Conservation (phyloP, 2,888 invertebrate genomes). For the Rhagonycha lutea region DNA sequence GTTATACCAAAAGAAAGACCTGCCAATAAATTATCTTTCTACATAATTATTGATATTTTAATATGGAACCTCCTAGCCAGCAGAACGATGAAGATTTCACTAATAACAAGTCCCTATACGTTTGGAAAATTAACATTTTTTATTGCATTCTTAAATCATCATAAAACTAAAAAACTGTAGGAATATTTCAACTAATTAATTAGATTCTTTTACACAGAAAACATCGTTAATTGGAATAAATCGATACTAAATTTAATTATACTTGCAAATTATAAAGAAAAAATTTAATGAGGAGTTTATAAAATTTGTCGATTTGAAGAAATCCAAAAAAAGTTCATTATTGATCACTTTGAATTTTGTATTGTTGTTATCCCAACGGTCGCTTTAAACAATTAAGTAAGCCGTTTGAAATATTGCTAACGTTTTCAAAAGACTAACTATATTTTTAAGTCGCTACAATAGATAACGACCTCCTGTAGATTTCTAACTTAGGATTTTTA, state of each 20-base stretch:
- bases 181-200: conserved; percentile 3
- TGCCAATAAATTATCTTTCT: not conserved
- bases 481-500: not conserved
- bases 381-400: not conserved
- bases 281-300: not conserved
- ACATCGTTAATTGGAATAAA: not conserved
- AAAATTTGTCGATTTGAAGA: not conserved
- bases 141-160: conserved; percentile 1
- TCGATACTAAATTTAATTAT: not conserved
- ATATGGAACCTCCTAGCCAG: not conserved
- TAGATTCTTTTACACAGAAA: not conserved
- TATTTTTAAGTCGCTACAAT: not conserved
- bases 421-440: not conserved
- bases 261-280: not conserved
- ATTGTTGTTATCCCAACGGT: not conserved
- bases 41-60: not conserved
- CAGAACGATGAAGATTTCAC: not conserved
- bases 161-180: not conserved
- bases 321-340: not conserved
- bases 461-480: not conserved
- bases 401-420: not conserved
- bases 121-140: not conserved
- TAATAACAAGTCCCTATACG: not conserved
- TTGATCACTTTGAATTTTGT: not conserved
- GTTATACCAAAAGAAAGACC: not conserved